Evolutionary conservation across 2,888 invertebrate genomes (phyloP).

Genomic region (Chironomus riparius): DNA sequence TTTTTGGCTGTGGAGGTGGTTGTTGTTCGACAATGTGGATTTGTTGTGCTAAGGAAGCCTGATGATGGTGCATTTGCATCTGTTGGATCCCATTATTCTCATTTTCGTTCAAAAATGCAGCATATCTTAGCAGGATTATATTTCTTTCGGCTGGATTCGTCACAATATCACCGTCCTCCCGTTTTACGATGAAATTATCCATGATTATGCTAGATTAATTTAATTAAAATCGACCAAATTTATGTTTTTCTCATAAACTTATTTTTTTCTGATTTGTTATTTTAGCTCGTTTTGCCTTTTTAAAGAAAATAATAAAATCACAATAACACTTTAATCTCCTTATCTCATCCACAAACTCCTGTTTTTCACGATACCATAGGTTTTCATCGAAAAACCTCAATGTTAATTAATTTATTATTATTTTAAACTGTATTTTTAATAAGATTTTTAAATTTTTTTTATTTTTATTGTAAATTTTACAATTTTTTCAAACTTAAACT

Average conservation of each 20-base stretch:
- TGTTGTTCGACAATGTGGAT: background rate
- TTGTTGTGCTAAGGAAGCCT: background rate
- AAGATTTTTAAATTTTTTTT: background rate
- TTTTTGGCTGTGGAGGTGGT: background rate
- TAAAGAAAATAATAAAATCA: background rate
- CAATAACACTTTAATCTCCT: background rate
- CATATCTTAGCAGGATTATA: slow-evolving; percentile 20
- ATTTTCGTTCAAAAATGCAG: slow-evolving; percentile 19
- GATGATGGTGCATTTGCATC: background rate
- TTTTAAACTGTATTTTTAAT: background rate
- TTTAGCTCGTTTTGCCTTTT: background rate
- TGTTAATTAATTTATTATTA: background rate
- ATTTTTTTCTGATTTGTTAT: background rate
- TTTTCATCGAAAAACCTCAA: background rate
- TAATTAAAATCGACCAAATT: background rate
- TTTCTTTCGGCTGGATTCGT: slow-evolving; percentile 18
- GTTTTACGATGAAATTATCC: slow-evolving; percentile 18
- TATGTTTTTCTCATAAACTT: background rate
- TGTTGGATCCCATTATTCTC: background rate
- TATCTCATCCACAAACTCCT: background rate
- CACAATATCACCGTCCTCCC: slow-evolving; percentile 9
- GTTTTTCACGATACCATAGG: background rate
- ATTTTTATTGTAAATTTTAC: background rate
- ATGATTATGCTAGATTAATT: background rate
- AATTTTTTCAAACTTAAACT: background rate